Base-by-base conservation (phyloP, 2,797 vertebrate species). In the Rhinoraja longicauda region DNA sequence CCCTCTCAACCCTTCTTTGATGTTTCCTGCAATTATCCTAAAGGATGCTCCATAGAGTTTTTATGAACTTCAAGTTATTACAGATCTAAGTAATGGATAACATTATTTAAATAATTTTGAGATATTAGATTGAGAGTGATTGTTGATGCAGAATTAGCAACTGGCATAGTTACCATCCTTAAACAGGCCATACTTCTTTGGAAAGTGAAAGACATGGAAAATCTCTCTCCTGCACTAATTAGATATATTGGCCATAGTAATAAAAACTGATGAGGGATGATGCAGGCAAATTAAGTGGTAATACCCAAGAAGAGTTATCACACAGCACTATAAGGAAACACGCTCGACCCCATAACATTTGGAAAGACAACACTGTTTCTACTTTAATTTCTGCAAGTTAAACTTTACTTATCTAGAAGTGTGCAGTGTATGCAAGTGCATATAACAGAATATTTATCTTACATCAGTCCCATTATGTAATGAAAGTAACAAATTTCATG, bases 401-500 rank as follows among this genome's bases (percentile, higher is more conserved):
- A 78, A 13, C 76, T 36, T 32, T n/a, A 78, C 76, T 36, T 88
- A 8, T n/a, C 84, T 64, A 36, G 29, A 32, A 21, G 9, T 53
- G 15, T 91, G 4, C 13, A 13, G 21, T 10, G 36, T 12, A 53
- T 39, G 13, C 82, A 64, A 15, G 59, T 62, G 21, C 91, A 72
- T 72, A 72, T 1, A 72, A 26, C 24, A 88, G 88, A 45, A 24
- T 72, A 86, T 17, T 72, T 0, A 90, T 62, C 88, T 90, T 39
- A 26, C 64, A 39, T 72, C 88, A 90, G 1, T 32, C 19, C 64
- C 15, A 21, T 4, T 9, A 21, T 5, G 36, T 0, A 24, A 91
- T 72, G 19, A 72, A 88, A 72, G 57, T 86, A 62, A 62, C 39
- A 86, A 59, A n/a, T 90, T 90, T 90, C 81, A 84, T 90, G n/a